Percentiles rank a stretch among this genome's conserved stretches.
phyloP scores from a whole-genome alignment of 2,113 vertebrate genomes.

The Collichthys lucidus region DNA sequence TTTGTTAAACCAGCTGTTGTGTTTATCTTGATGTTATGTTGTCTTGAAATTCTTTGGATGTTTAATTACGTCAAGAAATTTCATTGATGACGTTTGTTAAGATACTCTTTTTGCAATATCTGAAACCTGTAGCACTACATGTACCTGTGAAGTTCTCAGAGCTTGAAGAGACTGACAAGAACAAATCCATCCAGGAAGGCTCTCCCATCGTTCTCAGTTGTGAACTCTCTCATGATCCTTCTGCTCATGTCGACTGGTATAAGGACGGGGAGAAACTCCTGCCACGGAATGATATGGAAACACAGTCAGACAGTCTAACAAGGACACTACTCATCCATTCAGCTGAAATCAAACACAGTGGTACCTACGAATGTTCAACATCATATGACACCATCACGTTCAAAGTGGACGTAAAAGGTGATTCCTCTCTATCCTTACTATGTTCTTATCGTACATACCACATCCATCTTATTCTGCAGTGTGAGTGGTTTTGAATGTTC shows the following conservation, averaged over 20 bases:
- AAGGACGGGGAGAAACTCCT: conserved; percentile 80
- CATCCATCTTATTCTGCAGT: conserved; percentile 30
- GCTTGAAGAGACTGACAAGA: conserved; percentile 74
- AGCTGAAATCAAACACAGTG: conserved; percentile 75
- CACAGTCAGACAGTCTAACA: conserved; percentile 73
- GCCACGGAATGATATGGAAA: conserved; percentile 67
- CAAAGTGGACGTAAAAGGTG: conserved; percentile 84
- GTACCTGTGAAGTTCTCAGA: conserved; percentile 79
- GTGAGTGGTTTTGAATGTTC: conserved; percentile 39
- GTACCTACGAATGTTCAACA: conserved; percentile 83
- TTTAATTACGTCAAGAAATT: conserved; percentile 1
- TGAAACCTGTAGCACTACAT: conserved; percentile 75
- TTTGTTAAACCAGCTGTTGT: conserved; percentile 30
- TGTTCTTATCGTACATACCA: conserved; percentile 21
- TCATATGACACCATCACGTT: conserved; percentile 80
- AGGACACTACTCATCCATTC: conserved; percentile 75
- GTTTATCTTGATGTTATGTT: conserved; percentile 38
- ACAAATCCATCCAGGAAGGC: conserved; percentile 72
- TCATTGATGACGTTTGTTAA: conserved; percentile 22
- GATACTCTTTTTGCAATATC: conserved; percentile 66
- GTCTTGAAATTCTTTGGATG: conserved; percentile 34
- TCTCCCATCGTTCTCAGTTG: conserved; percentile 78
- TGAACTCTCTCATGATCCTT: conserved; percentile 76
- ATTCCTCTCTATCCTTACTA: conserved; percentile 54
- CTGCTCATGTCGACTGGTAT: conserved; percentile 79